Evolutionary conservation across 1,140 invertebrate genomes (phyloP).

Genomic region (Neocloeon triangulifer): DNA sequence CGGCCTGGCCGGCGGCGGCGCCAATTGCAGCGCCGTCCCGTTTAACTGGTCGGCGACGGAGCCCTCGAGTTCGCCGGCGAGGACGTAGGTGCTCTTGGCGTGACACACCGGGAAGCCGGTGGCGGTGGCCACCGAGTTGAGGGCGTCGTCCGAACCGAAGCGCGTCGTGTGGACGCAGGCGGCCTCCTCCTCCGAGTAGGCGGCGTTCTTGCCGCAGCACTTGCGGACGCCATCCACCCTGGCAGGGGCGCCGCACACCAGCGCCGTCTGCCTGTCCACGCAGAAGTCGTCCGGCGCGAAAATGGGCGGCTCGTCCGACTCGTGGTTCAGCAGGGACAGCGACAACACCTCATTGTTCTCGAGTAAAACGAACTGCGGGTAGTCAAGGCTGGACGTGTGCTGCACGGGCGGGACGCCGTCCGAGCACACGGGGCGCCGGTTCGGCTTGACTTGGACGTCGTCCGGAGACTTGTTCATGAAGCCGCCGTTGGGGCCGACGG

Average conservation of each 20-base stretch:
- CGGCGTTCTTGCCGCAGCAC: slow-evolving; percentile 29
- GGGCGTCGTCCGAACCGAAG: background rate
- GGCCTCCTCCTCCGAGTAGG: slow-evolving; percentile 26
- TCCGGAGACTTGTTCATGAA: slow-evolving; percentile 14
- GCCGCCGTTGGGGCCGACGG: slow-evolving; percentile 15
- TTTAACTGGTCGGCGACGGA: slow-evolving; percentile 11
- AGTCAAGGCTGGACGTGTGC: slow-evolving; percentile 15
- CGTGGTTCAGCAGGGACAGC: too few relatives aligned
- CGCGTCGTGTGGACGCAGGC: slow-evolving; percentile 15
- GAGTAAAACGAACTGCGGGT: too few relatives aligned
- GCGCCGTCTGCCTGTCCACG: slow-evolving; percentile 26
- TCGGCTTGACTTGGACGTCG: slow-evolving; percentile 21
- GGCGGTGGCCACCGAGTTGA: background rate
- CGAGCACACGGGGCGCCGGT: slow-evolving; percentile 17
- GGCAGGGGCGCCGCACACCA: slow-evolving; percentile 25
- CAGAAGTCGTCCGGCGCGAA: slow-evolving; percentile 24
- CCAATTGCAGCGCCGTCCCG: slow-evolving; percentile 21
- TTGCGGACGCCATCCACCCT: slow-evolving; percentile 19
- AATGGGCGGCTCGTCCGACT: too few relatives aligned
- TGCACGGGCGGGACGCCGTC: slow-evolving; percentile 23
- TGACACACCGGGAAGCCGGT: background rate
- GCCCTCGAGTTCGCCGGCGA: background rate
- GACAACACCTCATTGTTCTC: too few relatives aligned
- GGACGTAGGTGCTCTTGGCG: background rate
- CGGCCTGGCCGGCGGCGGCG: slow-evolving; percentile 13